Base-by-base conservation (phyloP, 2,113 vertebrate species). In the Notarius quadriscutis region DNA sequence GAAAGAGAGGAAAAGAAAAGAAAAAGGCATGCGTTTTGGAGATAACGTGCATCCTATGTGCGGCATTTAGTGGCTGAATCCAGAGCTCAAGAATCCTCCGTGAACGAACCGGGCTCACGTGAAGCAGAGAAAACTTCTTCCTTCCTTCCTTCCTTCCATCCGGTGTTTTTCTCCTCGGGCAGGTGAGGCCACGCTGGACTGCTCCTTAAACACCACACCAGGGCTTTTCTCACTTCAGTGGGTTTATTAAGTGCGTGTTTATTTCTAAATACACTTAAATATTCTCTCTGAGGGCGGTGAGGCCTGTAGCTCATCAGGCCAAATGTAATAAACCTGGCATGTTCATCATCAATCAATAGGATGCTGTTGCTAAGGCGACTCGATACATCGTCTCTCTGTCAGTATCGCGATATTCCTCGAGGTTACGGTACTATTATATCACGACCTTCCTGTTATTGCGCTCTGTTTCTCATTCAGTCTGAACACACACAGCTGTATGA, bases 281-380 rank as follows among this genome's bases (percentile, higher is more conserved):
- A 41, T 41, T 41, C 6, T 60, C 4, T 60, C 53, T 10, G 78
- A 53, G 10, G 6, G 3, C 55, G 15, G 1, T 41, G 34, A 10
- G 79, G 55, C 79, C 79, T 81, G 57, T 34, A 5, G 22, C 12
- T 53, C 1, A n/a, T 17, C 7, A 15, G 50, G 22, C 41, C 10
- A 8, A 17, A 7, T 22, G 5, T 75, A 1, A 20, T 4, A 48
- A 1, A 8, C 50, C 72, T 11, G 3, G 3, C 48, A 75, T 34
- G 34, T 34, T 34, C 1, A 34, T 34, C 34, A 34, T 34, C 34
- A 34, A 14, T 27, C 51, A 30, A 1, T 57, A 60, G 57, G 79
- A 81, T 81, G 57, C 30, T 60, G 79, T 81, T 80, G 27, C 55
- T 55, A 58, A 57, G 78, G 78, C 27, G 55, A 80, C 55, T 6